Conservation (phyloP, 2,797 vertebrate species). For the Clarias laeviceps region DNA sequence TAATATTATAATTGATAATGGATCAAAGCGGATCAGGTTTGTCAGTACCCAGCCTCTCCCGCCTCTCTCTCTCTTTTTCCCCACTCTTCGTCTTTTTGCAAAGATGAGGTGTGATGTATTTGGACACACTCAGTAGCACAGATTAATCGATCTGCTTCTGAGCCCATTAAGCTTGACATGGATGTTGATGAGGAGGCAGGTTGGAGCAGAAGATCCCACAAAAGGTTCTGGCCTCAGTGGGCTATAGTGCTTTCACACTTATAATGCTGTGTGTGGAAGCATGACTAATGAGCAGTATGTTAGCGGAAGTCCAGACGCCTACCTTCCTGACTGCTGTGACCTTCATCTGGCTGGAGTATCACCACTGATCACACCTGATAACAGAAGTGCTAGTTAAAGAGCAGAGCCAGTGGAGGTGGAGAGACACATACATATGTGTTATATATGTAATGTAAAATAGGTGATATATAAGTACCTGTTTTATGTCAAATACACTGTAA, state of each 20-base stretch:
- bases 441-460: not conserved
- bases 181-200: conserved; percentile 12
- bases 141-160: conserved; percentile 42
- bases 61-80: not conserved
- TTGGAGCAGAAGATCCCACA: conserved; percentile 2
- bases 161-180: conserved; percentile 32
- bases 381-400: not conserved
- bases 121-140: conserved; percentile 17
- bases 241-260: conserved; percentile 29
- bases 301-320: conserved; percentile 14
- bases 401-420: not conserved
- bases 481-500: not conserved
- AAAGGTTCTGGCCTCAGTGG: conserved; percentile 21
- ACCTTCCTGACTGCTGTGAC: conserved; percentile 27
- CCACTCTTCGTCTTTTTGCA: not conserved
- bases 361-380: conserved; percentile 15
- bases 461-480: not conserved
- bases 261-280: conserved; percentile 19
- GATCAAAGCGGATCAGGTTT: not conserved
- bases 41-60: not conserved
- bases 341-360: conserved; percentile 25
- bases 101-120: not conserved
- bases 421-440: too few relatives aligned
- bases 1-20: not conserved
- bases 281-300: conserved; percentile 40